Percentiles rank a stretch among this genome's conserved stretches.
Conservation (phyloP, 2,797 vertebrate species). For the Chelonia mydas region DNA sequence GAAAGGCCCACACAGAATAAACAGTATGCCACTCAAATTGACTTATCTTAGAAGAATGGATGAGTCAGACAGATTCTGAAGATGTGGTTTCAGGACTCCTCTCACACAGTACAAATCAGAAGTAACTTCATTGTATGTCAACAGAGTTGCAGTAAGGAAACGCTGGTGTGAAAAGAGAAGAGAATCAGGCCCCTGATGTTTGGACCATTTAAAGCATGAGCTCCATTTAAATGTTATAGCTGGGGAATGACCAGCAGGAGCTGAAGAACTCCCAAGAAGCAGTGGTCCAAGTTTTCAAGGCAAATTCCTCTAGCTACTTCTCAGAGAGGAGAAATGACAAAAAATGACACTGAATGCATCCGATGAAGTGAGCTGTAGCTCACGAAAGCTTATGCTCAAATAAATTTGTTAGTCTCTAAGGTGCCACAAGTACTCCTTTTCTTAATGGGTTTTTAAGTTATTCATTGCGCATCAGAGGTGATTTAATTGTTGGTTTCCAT, state of each 20-base stretch:
- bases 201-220: slow-evolving; percentile 12
- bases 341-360: background rate
- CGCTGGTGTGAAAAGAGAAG: background rate
- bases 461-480: background rate
- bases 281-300: background rate
- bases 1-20: slow-evolving; percentile 42
- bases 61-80: background rate
- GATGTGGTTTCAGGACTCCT: slow-evolving; percentile 18
- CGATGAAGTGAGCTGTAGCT: too few species aligned
- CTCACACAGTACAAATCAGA: slow-evolving; percentile 21
- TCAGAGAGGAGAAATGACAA: background rate
- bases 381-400: too few species aligned
- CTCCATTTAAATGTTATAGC: background rate
- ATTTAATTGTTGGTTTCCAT: slow-evolving; percentile 21
- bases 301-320: background rate
- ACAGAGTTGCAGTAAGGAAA: background rate
- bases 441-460: background rate
- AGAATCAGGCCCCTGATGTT: background rate
- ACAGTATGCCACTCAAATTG: slow-evolving; percentile 29
- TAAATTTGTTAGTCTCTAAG: too few species aligned
- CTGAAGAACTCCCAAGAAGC: background rate
- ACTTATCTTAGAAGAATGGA: slow-evolving; percentile 38
- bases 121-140: slow-evolving; percentile 9
- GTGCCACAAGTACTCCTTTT: too few species aligned
- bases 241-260: slow-evolving; percentile 2